These are phyloP conservation scores for Catonia carolina DNA, from an alignment of 2,888 invertebrate genomes.

Conservation along the genomic window DNA sequence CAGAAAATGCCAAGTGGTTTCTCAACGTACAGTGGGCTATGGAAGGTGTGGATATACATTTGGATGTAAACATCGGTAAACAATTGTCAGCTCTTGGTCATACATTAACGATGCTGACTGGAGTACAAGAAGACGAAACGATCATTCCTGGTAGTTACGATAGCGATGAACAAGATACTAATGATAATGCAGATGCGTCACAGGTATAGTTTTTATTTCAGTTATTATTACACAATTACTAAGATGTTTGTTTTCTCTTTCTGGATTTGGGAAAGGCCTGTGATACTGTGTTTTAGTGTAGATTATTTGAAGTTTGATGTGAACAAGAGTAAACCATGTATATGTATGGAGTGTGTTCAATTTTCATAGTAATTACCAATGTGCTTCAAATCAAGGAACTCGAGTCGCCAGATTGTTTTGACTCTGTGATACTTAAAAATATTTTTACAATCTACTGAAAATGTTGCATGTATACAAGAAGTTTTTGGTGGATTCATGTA, in stretches of 20 bases:
- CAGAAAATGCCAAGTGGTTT: slow-evolving; percentile 95
- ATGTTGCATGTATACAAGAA: no score
- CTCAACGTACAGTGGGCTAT: slow-evolving; percentile 98
- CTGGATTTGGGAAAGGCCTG: not conserved
- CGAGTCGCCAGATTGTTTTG: no score
- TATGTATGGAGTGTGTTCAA: no score
- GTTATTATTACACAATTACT: not conserved
- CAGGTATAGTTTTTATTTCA: no score
- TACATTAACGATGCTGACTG: slow-evolving; percentile 91
- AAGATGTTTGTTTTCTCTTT: not conserved
- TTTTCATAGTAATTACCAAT: no score
- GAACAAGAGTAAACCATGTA: no score
- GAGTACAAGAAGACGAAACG: slow-evolving; percentile 76
- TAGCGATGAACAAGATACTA: slow-evolving; percentile 65
- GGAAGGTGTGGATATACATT: slow-evolving; percentile 96
- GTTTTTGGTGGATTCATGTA: no score
- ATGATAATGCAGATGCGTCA: slow-evolving; percentile 34
- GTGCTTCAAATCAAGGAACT: no score
- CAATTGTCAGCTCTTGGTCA: slow-evolving; percentile 90
- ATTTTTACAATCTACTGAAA: no score
- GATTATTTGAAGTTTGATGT: no score
- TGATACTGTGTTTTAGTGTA: not conserved
- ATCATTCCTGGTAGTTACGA: slow-evolving; percentile 62
- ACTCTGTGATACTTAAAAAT: no score
- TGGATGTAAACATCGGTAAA: slow-evolving; percentile 94